These are phyloP conservation scores for Ctenosaura bakeri DNA, from an alignment of 2,797 vertebrate genomes.

Conservation along the genomic window DNA sequence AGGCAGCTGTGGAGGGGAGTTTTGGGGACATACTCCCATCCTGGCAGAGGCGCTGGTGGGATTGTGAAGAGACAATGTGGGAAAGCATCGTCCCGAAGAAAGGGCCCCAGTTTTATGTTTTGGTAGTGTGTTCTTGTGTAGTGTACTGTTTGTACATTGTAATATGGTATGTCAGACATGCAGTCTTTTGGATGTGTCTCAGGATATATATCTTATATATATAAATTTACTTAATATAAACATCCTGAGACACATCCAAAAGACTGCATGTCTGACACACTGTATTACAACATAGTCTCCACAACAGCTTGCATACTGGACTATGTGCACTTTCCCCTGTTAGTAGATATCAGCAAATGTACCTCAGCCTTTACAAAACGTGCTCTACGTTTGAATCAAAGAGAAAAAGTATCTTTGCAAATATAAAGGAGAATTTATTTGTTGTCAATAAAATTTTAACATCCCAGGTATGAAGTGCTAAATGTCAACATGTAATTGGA, in stretches of 20 bases:
- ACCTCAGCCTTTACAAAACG: slow-evolving; percentile 55
- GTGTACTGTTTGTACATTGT: not conserved
- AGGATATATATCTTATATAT: not conserved
- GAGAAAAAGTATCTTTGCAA: slow-evolving; percentile 56
- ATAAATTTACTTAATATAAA: too few relatives aligned
- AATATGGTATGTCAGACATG: slow-evolving; percentile 11
- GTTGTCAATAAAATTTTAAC: slow-evolving; percentile 67
- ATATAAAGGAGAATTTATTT: slow-evolving; percentile 55
- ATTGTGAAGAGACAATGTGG: too few relatives aligned
- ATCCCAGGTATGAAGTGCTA: slow-evolving; percentile 62
- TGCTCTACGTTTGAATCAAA: slow-evolving; percentile 44
- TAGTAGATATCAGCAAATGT: slow-evolving; percentile 43
- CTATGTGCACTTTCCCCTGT: slow-evolving; percentile 13
- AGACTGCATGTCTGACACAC: slow-evolving; percentile 6
- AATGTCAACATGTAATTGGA: slow-evolving; percentile 77
- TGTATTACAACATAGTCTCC: slow-evolving; percentile 26
- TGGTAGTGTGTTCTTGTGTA: too few relatives aligned
- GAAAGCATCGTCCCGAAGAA: too few relatives aligned
- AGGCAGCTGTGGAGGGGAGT: too few relatives aligned
- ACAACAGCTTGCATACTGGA: slow-evolving; percentile 11
- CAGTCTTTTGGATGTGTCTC: not conserved
- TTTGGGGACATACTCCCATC: too few relatives aligned
- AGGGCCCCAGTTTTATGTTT: too few relatives aligned
- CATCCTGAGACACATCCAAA: not conserved
- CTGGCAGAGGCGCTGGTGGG: too few relatives aligned